phyloP scores from a whole-genome alignment of 2,113 vertebrate genomes.

The Ancistrus triradiatus region DNA sequence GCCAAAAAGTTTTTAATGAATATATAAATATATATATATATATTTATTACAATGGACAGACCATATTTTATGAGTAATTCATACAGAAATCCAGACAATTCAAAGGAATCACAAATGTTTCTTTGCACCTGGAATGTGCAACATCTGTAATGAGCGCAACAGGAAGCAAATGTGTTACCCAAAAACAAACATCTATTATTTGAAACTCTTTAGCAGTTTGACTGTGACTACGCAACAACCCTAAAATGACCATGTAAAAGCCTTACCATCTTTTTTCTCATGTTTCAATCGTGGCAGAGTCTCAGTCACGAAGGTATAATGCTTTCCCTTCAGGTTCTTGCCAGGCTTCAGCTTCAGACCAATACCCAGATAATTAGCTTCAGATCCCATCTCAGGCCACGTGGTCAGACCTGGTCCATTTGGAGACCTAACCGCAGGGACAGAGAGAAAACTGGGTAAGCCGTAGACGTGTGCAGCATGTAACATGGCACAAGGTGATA shows the following conservation, averaged over 20 bases:
- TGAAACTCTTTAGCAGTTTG: too few species aligned
- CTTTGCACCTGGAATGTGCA: too few species aligned
- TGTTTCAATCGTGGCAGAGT: slow-evolving; percentile 51
- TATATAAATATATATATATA: too few species aligned
- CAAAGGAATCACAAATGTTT: too few species aligned
- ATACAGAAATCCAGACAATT: too few species aligned
- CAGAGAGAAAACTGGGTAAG: not conserved
- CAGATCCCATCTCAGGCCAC: slow-evolving; percentile 64
- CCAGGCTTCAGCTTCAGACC: slow-evolving; percentile 49
- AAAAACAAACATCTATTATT: too few species aligned
- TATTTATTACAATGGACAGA: too few species aligned
- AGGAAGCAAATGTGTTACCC: too few species aligned
- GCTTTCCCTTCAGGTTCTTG: slow-evolving; percentile 56
- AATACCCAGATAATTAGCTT: slow-evolving; percentile 59
- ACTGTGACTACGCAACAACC: not conserved
- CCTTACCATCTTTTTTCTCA: slow-evolving; percentile 31
- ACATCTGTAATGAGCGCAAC: too few species aligned
- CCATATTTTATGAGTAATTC: too few species aligned
- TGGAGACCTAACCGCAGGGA: slow-evolving; percentile 56
- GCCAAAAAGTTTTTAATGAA: not conserved
- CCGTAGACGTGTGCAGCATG: too few species aligned
- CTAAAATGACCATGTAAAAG: not conserved
- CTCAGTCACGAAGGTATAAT: slow-evolving; percentile 58
- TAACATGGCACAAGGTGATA: too few species aligned
- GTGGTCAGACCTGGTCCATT: slow-evolving; percentile 58